phyloP scores from a whole-genome alignment of 2,888 invertebrate species.

The Scaptomyza caliginosa region DNA sequence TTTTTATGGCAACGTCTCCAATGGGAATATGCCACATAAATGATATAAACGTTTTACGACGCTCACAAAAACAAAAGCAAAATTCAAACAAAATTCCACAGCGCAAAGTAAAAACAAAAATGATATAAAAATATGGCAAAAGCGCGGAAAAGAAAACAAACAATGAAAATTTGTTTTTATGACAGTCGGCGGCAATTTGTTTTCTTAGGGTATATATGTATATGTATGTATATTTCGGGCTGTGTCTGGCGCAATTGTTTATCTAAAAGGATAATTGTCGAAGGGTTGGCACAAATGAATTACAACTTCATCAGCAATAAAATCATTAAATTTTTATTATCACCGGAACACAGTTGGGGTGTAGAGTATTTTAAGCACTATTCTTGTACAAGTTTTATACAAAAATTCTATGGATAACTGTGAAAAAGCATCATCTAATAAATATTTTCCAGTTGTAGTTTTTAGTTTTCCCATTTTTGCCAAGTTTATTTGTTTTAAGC shows the following conservation, averaged over 20 bases:
- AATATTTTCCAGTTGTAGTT: neutral
- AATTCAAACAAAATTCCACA: slow-evolving; percentile 31
- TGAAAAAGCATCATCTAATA: neutral
- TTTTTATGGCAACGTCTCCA: slow-evolving; percentile 67
- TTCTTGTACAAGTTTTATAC: slow-evolving; percentile 37
- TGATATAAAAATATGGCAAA: slow-evolving; percentile 57
- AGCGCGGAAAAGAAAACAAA: slow-evolving; percentile 72
- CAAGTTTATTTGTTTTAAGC: slow-evolving; percentile 7
- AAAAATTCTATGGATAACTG: slow-evolving; percentile 27
- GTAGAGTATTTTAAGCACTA: neutral
- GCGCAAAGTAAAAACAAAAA: slow-evolving; percentile 32
- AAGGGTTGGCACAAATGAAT: slow-evolving; percentile 71
- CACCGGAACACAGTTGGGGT: slow-evolving; percentile 37
- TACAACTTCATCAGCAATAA: slow-evolving; percentile 78
- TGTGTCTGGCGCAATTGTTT: slow-evolving; percentile 64
- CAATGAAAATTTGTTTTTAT: slow-evolving; percentile 66
- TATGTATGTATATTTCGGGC: neutral
- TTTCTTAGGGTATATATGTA: slow-evolving; percentile 41
- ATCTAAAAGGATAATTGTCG: slow-evolving; percentile 75
- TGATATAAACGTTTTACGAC: slow-evolving; percentile 78
- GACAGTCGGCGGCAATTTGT: slow-evolving; percentile 41
- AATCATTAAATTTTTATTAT: slow-evolving; percentile 77
- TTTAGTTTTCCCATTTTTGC: neutral
- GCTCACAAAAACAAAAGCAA: slow-evolving; percentile 23
- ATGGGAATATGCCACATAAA: slow-evolving; percentile 76